Evolutionary conservation across 2,797 vertebrate species (phyloP).

Genomic region (Toxotes lorentzi): DNA sequence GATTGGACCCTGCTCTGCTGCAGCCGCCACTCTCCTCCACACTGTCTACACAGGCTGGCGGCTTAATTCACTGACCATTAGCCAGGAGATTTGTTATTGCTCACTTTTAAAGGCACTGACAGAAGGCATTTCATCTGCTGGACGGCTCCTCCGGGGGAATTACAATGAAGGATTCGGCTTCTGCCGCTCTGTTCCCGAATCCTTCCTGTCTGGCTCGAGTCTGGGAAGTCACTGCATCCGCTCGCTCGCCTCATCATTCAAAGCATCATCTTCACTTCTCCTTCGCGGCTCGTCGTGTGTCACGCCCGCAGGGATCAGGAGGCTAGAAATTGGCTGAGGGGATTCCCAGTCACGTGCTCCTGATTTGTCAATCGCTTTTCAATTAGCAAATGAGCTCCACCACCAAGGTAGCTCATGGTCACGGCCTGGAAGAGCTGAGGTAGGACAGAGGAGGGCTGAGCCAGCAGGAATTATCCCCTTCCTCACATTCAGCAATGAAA

Average conservation of each 20-base stretch:
- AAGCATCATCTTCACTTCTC: constrained; percentile 26
- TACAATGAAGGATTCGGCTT: constrained; percentile 55
- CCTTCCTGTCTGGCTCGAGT: constrained; percentile 13
- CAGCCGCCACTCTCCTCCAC: constrained; percentile 53
- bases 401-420: constrained; percentile 44
- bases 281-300: not conserved
- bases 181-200: constrained; percentile 31
- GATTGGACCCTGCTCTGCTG: constrained; percentile 32
- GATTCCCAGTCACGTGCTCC: constrained; percentile 72
- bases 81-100: constrained; percentile 78
- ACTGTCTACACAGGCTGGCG: constrained; percentile 62
- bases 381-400: constrained; percentile 78
- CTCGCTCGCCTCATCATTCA: constrained; percentile 38
- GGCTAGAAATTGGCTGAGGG: constrained; percentile 63
- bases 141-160: constrained; percentile 60
- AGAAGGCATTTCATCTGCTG: constrained; percentile 61
- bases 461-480: constrained; percentile 65
- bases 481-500: constrained; percentile 63
- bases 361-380: constrained; percentile 78
- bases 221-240: constrained; percentile 41
- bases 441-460: constrained; percentile 68
- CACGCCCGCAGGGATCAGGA: constrained; percentile 21
- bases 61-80: constrained; percentile 79
- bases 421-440: constrained; percentile 49
- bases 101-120: constrained; percentile 73